Evolutionary conservation across 2,888 invertebrate species (phyloP).

Genomic region (Drosophila prolongata): DNA sequence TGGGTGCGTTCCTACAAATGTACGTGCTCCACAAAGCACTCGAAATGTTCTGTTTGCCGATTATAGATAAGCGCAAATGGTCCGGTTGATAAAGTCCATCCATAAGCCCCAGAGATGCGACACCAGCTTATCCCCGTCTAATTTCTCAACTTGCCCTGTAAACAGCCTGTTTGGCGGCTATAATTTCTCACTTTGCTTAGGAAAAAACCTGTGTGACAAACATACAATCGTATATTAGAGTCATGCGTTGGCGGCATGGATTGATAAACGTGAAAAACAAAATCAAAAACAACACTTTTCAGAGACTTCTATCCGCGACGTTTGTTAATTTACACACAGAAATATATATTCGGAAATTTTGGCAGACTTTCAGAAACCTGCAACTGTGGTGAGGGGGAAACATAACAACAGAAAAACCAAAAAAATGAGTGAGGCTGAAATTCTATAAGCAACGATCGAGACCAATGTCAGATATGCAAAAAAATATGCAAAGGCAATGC

Average conservation of each 20-base stretch:
- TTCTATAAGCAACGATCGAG: constrained; percentile 45
- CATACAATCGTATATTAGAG: not conserved
- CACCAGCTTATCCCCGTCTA: not conserved
- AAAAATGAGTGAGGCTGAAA: constrained; percentile 22
- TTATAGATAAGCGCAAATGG: constrained; percentile 56
- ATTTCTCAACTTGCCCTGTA: constrained; percentile 4
- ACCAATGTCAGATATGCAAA: constrained; percentile 65
- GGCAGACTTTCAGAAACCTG: constrained; percentile 63
- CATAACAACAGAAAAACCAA: constrained; percentile 28
- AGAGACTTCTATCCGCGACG: constrained; percentile 3
- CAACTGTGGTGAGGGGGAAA: not conserved
- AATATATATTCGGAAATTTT: constrained; percentile 42
- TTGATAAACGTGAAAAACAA: constrained; percentile 25
- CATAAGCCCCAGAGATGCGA: not conserved
- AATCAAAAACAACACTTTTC: constrained; percentile 3
- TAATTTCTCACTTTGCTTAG: constrained; percentile 5
- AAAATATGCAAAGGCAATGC: constrained; percentile 22
- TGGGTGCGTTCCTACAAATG: constrained; percentile 14
- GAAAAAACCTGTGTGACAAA: constrained; percentile 1
- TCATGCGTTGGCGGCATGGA: constrained; percentile 33
- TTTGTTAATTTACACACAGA: constrained; percentile 26
- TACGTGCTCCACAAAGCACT: constrained; percentile 35
- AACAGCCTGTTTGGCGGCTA: constrained; percentile 4
- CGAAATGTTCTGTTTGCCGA: constrained; percentile 43
- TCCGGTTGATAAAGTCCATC: constrained; percentile 41